A percentile compares a stretch with the other conserved stretches of the same genome.
These are phyloP conservation scores for Bostrychus sinensis DNA, from an alignment of 2,113 vertebrate genomes.

Conservation along the genomic window DNA sequence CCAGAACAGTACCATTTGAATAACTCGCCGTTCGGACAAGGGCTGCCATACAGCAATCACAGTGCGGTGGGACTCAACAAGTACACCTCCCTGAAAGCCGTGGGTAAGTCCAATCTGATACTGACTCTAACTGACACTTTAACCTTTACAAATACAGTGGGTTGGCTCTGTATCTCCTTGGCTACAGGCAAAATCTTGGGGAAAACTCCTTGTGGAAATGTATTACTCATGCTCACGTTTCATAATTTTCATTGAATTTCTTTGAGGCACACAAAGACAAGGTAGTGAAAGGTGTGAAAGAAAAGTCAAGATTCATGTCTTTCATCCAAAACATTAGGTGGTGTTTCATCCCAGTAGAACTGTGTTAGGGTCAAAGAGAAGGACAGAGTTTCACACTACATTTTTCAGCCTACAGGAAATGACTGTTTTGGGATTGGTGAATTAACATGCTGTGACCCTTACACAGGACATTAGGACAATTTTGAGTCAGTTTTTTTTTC, in stretches of 20 bases:
- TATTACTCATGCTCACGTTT: slow-evolving; percentile 8
- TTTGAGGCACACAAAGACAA: not conserved
- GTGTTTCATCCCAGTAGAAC: too few relatives aligned
- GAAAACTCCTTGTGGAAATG: not conserved
- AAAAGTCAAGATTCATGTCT: too few relatives aligned
- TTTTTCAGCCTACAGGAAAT: not conserved
- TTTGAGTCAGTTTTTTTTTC: not conserved
- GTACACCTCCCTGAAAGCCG: slow-evolving; percentile 79
- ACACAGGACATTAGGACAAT: not conserved
- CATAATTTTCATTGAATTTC: not conserved
- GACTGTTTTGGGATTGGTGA: not conserved
- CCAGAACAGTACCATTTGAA: slow-evolving; percentile 81
- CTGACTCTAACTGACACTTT: slow-evolving; percentile 43
- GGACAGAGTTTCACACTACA: slow-evolving; percentile 1
- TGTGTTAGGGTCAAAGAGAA: not conserved
- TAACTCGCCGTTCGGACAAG: slow-evolving; percentile 67
- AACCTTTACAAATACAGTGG: slow-evolving; percentile 59
- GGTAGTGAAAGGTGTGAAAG: not conserved
- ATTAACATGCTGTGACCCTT: not conserved
- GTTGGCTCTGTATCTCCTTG: slow-evolving; percentile 7
- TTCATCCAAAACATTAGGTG: too few relatives aligned
- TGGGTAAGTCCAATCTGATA: slow-evolving; percentile 71
- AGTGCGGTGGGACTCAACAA: slow-evolving; percentile 75
- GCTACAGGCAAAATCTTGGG: slow-evolving; percentile 33
- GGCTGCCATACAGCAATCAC: slow-evolving; percentile 76